phyloP scores from a whole-genome alignment of 35 echinoderm and acorn worm species.

The Ophioderma brevispina region DNA sequence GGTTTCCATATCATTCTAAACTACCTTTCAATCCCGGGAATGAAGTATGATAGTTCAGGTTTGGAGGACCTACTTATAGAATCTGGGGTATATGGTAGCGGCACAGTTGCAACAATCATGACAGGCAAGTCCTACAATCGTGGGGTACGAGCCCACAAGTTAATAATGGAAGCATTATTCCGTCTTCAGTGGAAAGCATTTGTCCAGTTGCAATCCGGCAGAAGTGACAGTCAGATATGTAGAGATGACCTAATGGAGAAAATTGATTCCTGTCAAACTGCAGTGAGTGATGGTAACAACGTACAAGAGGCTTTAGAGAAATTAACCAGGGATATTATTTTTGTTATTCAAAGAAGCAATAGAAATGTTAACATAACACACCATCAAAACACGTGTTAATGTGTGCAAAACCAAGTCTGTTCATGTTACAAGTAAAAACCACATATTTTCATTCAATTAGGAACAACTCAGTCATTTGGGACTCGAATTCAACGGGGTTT shows the following conservation, averaged over 20 bases:
- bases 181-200: not conserved
- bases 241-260: not conserved
- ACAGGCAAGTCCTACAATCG: constrained; percentile 28
- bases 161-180: constrained; percentile 2
- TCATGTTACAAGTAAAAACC: too few species aligned
- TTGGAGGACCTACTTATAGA: constrained; percentile 49
- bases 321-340: not conserved
- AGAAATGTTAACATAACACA: too few species aligned
- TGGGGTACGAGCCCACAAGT: not conserved
- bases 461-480: too few species aligned
- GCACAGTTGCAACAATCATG: constrained; percentile 9
- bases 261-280: not conserved
- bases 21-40: constrained; percentile 62
- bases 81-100: not conserved
- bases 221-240: not conserved
- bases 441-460: too few species aligned
- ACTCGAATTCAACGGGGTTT: too few species aligned
- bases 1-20: constrained; percentile 66
- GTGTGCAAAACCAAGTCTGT: too few species aligned
- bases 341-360: too few species aligned
- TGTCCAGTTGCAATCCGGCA: too few species aligned
- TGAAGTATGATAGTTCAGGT: constrained; percentile 66
- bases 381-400: too few species aligned
- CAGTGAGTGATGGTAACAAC: not conserved
- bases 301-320: not conserved